Conservation (phyloP, 2,888 invertebrate species). For the Andrena flavipes region DNA sequence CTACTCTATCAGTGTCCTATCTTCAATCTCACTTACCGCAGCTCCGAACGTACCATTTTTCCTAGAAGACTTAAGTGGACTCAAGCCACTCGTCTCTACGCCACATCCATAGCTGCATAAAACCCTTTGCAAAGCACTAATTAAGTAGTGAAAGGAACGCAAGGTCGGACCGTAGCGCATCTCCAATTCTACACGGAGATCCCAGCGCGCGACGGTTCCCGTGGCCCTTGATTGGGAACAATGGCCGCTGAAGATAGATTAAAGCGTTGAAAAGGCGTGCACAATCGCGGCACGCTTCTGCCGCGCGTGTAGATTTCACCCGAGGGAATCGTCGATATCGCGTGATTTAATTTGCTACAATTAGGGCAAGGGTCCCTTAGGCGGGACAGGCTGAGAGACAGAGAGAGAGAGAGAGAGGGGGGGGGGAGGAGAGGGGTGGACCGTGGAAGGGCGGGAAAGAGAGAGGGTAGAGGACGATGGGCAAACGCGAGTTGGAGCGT, state of each 20-base stretch:
- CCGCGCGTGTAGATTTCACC: conserved; percentile 54
- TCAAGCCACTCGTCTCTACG: too few species aligned
- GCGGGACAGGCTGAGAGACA: conserved; percentile 31
- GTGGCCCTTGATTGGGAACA: conserved; percentile 58
- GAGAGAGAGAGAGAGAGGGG: conserved; percentile 6
- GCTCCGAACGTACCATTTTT: too few species aligned
- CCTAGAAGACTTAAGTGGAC: too few species aligned
- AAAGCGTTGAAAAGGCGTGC: conserved; percentile 65
- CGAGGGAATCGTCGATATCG: conserved; percentile 74
- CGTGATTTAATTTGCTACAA: conserved; percentile 83
- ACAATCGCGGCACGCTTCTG: conserved; percentile 67
- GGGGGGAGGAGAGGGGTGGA: conserved; percentile 4
- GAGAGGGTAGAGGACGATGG: conserved; percentile 27
- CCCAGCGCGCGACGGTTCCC: not conserved
- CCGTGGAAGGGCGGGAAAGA: conserved; percentile 6
- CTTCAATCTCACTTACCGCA: too few species aligned
- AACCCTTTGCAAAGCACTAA: too few species aligned
- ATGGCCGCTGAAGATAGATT: conserved; percentile 42
- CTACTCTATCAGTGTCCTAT: too few species aligned
- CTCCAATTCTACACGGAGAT: not conserved
- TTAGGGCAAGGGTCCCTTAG: conserved; percentile 76
- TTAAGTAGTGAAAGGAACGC: not conserved
- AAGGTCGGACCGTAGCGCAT: conserved; percentile 1
- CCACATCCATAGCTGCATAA: too few species aligned
- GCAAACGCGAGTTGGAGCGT: conserved; percentile 17